These are phyloP conservation scores for Cepaea hortensis DNA, from an alignment of 2,888 invertebrate genomes.

Conservation along the genomic window DNA sequence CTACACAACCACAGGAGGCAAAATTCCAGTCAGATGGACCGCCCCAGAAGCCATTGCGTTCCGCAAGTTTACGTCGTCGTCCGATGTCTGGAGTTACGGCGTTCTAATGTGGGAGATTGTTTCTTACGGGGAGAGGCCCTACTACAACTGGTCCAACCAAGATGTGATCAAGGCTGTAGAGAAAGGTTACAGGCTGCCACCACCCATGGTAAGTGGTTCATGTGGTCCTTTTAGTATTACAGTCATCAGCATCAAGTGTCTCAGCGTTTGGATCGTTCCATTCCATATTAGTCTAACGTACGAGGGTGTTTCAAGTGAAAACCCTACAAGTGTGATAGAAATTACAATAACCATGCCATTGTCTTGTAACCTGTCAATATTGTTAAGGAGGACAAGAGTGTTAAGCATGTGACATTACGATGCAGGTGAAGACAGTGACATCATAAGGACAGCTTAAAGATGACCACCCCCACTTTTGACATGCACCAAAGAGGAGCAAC, in stretches of 20 bases:
- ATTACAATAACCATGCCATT: too few relatives aligned
- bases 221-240: not conserved
- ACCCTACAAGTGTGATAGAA: too few relatives aligned
- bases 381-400: too few relatives aligned
- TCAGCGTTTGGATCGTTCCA: too few relatives aligned
- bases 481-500: too few relatives aligned
- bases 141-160: conserved; percentile 99
- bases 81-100: conserved; percentile 99
- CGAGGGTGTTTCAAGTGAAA: too few relatives aligned
- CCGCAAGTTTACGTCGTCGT: conserved; percentile 98
- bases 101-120: conserved; percentile 99
- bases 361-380: too few relatives aligned
- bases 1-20: conserved; percentile 85
- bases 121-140: conserved; percentile 98
- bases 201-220: conserved; percentile 80
- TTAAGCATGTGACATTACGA: too few relatives aligned
- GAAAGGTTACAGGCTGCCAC: conserved; percentile 89
- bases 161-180: conserved; percentile 97
- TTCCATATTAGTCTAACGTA: too few relatives aligned
- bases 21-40: conserved; percentile 99
- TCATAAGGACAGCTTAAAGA: too few relatives aligned
- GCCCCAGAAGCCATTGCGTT: conserved; percentile 99
- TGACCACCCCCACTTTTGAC: too few relatives aligned
- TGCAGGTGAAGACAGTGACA: too few relatives aligned
- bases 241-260: not conserved